Base-by-base conservation (phyloP, 2,113 vertebrate genomes). In the Oncorhynchus mykiss region DNA sequence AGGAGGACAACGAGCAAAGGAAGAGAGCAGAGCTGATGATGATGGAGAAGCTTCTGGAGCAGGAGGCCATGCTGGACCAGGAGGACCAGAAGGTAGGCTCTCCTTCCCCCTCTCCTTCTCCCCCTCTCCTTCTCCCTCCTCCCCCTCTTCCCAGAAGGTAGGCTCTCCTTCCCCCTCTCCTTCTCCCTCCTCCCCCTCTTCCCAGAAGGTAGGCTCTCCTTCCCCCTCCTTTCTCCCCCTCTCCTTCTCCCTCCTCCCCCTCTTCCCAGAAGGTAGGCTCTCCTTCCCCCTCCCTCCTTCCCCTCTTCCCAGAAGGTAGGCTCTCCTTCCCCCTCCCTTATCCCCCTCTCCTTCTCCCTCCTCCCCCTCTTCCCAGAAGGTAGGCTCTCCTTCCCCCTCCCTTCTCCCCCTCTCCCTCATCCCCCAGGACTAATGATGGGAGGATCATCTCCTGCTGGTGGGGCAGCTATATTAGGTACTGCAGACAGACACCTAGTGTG, bases 41-140 rank as follows among this genome's bases (percentile, higher is more conserved):
- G 94, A 91, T 96, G 90, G 96, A 98, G 91, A 97, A 98, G 87
- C 93, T 97, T 86, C 90, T 98, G 74, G 97, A 97, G 34, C 96
- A 98, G 89, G 97, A 98, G 89, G 97, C 96, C 71, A 95, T 94
- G 92, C 88, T 91, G 91, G 88, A 97, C 85, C 95, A 93, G 90
- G 92, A 97, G 88, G 91, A 97, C 82, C 92, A 95, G 88, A 99
- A 98, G 95, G 97, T 98, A 75, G 71, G 72, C n/a, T 2, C 5
- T 24, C 20, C 27, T 27, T 27, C 27, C 27, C 27, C 18, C 24
- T 45, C 20, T 1, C 39, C 1, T 20, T 29, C n/a, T 6, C 2
- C 34, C 31, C 67, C 34, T 69, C 29, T 39, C 39, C 29, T 22
- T 51, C 49, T 51, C 14, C 49, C 14, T 54, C 25, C 4, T 24